phyloP scores from a whole-genome alignment of 2,888 invertebrate species.

The Leptopilina drosophilae region DNA sequence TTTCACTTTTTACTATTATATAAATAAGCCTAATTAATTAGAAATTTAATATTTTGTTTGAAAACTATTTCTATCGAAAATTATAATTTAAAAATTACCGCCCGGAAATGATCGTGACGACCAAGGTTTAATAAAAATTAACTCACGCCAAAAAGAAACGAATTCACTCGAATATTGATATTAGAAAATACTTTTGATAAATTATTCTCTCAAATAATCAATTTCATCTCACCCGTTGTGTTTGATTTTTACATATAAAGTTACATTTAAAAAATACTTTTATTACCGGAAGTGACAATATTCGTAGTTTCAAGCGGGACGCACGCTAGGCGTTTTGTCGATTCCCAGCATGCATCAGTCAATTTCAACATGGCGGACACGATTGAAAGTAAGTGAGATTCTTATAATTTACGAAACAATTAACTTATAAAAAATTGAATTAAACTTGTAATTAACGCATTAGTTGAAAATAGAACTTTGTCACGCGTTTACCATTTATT shows the following conservation, averaged over 20 bases:
- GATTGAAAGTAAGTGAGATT: constrained; percentile 86
- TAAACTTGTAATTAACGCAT: constrained; percentile 49
- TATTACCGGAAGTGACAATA: constrained; percentile 14
- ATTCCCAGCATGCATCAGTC: constrained; percentile 45
- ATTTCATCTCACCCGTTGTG: no score
- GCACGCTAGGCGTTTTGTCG: constrained; percentile 2
- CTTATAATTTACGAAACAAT: constrained; percentile 72
- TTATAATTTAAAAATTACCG: neutral
- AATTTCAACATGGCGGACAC: constrained; percentile 87
- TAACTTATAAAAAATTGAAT: constrained; percentile 53
- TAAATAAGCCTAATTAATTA: neutral
- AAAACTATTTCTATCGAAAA: neutral
- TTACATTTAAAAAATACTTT: neutral
- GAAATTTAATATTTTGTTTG: neutral
- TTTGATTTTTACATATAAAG: no score
- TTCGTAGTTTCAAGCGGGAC: constrained; percentile 38
- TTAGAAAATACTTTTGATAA: neutral
- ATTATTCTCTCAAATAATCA: neutral
- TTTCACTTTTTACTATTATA: neutral
- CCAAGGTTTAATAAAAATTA: neutral
- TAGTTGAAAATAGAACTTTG: constrained; percentile 49
- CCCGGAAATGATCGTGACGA: neutral
- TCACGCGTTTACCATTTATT: constrained; percentile 43
- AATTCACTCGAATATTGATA: neutral
- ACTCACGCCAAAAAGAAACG: neutral